Evolutionary conservation across 2,113 vertebrate species (phyloP).

Genomic region (Clarias gariepinus): DNA sequence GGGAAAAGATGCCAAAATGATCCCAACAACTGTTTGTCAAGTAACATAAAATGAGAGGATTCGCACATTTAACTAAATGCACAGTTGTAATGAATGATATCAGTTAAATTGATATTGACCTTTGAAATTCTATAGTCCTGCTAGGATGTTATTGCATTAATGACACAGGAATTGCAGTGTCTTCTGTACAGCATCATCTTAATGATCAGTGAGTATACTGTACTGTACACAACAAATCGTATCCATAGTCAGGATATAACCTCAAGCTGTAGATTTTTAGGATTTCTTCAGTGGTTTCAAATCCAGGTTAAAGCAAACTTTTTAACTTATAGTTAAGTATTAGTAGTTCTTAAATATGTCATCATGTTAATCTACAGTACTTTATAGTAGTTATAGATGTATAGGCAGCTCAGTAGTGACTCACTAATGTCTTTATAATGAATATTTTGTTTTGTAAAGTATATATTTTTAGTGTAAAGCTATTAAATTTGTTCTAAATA

Average conservation of each 20-base stretch:
- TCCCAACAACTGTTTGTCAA: constrained; percentile 8
- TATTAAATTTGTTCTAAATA: background rate
- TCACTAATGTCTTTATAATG: background rate
- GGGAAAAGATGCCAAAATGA: constrained; percentile 12
- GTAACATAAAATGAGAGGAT: constrained; percentile 1
- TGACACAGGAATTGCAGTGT: background rate
- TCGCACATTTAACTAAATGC: background rate
- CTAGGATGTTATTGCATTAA: background rate
- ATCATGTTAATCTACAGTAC: background rate
- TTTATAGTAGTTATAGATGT: background rate
- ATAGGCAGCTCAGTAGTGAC: background rate
- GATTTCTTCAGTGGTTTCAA: background rate
- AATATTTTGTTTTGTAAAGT: background rate
- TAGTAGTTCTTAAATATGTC: background rate
- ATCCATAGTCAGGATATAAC: background rate
- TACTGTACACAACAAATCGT: background rate
- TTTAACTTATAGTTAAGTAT: background rate
- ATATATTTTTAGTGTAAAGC: background rate
- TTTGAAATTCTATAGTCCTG: background rate
- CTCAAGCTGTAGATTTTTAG: background rate
- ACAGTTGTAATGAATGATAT: background rate
- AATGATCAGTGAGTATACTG: background rate
- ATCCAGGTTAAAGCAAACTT: background rate
- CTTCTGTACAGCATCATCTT: background rate
- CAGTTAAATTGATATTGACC: background rate